These are phyloP conservation scores for Eufriesea mexicana DNA, from an alignment of 1,140 invertebrate species.

Conservation along the genomic window DNA sequence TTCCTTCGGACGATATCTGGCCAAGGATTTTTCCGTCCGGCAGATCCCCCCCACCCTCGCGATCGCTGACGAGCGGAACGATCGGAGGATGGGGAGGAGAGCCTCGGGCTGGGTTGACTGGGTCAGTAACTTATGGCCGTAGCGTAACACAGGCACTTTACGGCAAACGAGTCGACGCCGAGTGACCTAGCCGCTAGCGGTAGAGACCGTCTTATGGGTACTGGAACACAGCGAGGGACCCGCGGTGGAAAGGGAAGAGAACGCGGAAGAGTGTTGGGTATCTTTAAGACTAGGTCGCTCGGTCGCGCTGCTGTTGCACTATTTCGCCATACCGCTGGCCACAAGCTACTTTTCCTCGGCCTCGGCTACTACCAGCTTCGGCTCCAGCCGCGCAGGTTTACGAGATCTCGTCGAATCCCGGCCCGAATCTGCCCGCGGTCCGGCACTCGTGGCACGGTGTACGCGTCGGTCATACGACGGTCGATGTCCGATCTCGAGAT, in stretches of 20 bases:
- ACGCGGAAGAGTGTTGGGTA: conserved; percentile 81
- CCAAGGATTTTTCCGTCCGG: conserved; percentile 24
- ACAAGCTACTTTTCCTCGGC: conserved; percentile 58
- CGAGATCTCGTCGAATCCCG: neutral
- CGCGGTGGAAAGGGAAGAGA: conserved; percentile 80
- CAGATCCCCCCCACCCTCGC: neutral
- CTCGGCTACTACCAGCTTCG: neutral
- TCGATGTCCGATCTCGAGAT: too few species aligned
- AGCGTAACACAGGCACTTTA: conserved; percentile 51
- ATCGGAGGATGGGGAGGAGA: conserved; percentile 11
- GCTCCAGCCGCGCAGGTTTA: neutral
- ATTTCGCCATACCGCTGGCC: conserved; percentile 69
- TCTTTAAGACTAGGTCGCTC: conserved; percentile 81
- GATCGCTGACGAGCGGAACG: conserved; percentile 44
- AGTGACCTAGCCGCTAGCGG: conserved; percentile 75
- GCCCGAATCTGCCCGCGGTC: too few species aligned
- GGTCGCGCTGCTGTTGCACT: conserved; percentile 80
- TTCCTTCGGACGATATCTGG: conserved; percentile 17
- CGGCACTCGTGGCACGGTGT: too few species aligned
- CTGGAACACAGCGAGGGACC: conserved; percentile 57
- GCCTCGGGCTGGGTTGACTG: conserved; percentile 66
- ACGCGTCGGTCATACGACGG: too few species aligned
- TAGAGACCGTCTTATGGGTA: conserved; percentile 61
- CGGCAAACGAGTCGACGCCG: conserved; percentile 59
- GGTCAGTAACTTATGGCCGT: conserved; percentile 73